Conservation (phyloP, 2,797 vertebrate species). For the Etheostoma perlongum region DNA sequence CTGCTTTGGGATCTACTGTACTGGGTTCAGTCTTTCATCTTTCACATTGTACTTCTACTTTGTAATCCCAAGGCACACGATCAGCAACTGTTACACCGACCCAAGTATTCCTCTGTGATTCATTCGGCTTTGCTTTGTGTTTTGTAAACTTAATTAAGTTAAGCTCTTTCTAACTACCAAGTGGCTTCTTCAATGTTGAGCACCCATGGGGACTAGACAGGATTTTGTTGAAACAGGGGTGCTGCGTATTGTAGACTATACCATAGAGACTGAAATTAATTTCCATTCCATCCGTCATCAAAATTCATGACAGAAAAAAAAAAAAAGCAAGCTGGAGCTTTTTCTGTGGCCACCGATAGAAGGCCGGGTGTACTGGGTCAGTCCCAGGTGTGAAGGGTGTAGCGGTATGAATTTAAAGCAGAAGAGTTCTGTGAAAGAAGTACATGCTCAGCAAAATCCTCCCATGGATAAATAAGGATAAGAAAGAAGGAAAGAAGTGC, state of each 20-base stretch:
- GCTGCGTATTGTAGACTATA: not conserved
- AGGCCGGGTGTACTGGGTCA: constrained; percentile 2
- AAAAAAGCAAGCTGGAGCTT: not conserved
- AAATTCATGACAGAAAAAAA: not conserved
- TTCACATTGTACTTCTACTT: not conserved
- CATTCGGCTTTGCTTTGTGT: not conserved
- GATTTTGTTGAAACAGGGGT: constrained; percentile 5
- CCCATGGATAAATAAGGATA: constrained; percentile 9
- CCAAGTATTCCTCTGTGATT: constrained; percentile 12
- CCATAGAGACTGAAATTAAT: not conserved
- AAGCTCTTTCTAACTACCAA: constrained; percentile 10
- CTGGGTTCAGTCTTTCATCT: not conserved
- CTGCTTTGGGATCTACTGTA: not conserved
- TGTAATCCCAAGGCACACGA: constrained; percentile 6
- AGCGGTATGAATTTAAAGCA: constrained; percentile 37
- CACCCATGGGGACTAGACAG: not conserved
- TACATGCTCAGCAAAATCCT: constrained; percentile 11
- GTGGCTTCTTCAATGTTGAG: not conserved
- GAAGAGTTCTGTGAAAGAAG: constrained; percentile 10
- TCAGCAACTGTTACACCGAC: constrained; percentile 14
- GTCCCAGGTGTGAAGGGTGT: constrained; percentile 24
- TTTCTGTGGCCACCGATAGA: not conserved
- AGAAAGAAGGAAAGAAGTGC: constrained; percentile 13
- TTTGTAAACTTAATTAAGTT: constrained; percentile 11
- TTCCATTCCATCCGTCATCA: constrained; percentile 10